Evolutionary conservation across 2,888 invertebrate genomes (phyloP).

Genomic region (Diogma glabrata): DNA sequence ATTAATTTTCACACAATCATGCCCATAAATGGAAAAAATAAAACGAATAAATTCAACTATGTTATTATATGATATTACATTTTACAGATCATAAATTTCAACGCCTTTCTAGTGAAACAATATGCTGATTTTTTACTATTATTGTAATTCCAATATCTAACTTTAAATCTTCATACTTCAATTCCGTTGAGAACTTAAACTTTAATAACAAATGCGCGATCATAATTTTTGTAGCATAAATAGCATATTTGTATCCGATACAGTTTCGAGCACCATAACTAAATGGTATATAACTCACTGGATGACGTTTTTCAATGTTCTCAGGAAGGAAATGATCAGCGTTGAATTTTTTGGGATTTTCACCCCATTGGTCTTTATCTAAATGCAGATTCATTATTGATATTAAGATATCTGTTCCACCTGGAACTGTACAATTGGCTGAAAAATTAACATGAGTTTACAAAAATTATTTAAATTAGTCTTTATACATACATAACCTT

Average conservation of each 20-base stretch:
- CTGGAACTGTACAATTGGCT: background rate
- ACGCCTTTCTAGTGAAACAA: background rate
- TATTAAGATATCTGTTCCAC: background rate
- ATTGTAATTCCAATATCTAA: background rate
- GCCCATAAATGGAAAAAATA: too few species aligned
- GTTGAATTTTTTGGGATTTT: background rate
- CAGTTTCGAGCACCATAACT: conserved; percentile 1
- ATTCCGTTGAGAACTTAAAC: background rate
- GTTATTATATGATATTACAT: too few species aligned
- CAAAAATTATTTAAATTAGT: background rate
- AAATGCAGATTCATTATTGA: background rate
- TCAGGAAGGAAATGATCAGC: conserved; percentile 1
- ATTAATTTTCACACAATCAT: too few species aligned
- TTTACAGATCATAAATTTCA: too few species aligned
- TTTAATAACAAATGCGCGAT: background rate
- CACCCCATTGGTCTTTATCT: background rate
- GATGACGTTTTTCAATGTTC: background rate
- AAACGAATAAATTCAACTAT: too few species aligned
- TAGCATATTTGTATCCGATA: background rate
- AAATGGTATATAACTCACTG: background rate
- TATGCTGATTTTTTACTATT: background rate
- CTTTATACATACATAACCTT: background rate
- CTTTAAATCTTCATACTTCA: background rate
- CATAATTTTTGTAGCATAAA: background rate
- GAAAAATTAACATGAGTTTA: background rate